Evolutionary conservation across 2,888 invertebrate genomes (phyloP), one percentile per base, ranked within the genome.

Genomic region (Nemoura dubitans): DNA sequence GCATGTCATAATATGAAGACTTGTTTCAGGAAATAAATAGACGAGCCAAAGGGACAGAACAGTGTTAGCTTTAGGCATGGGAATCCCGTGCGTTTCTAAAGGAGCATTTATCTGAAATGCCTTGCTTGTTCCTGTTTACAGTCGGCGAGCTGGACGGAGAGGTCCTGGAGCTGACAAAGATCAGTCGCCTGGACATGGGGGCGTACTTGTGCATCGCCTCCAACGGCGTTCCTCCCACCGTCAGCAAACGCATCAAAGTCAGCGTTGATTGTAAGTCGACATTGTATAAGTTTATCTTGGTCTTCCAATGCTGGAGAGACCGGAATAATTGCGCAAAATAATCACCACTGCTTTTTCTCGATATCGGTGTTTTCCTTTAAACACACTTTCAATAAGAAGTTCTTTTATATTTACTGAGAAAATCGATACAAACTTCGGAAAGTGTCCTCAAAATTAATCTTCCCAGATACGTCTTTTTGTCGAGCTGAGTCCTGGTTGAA

Each of bases 151-250:
- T 96, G 95, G 96, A 96, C 91, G 96, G 97, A 76, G 96, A 96
- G 90, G 95, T 95, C 27, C 91, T 98, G 91, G 97, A 97, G 90
- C 94, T 98, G 93, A 95, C 95, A 87, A 94, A 96, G 90, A 97
- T 98, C 90, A 97, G 97, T 85, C 94, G 98, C 89, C 93, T 97
- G 89, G 97, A 97, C 91, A 98, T 98, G 97, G 97, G 97, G 42
- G 96, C 96, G 83, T 97, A 97, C 92, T 94, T 98, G 89, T 98
- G 98, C 92, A 97, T 98, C 89, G 98, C 98, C 86, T 95, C 95
- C 90, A 98, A 98, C 90, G 96, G 97, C 21, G 96, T 98, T 25
- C 97, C 97, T 0, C 97, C 98, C 6, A 95, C 96, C 59, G 97
- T 97, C 88, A 97, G 97, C 91, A 98, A 98, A 92, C 94, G 97